Evolutionary conservation across 2,113 vertebrate species (phyloP), one percentile per base, ranked within the genome.

Genomic region (Melospiza georgiana): DNA sequence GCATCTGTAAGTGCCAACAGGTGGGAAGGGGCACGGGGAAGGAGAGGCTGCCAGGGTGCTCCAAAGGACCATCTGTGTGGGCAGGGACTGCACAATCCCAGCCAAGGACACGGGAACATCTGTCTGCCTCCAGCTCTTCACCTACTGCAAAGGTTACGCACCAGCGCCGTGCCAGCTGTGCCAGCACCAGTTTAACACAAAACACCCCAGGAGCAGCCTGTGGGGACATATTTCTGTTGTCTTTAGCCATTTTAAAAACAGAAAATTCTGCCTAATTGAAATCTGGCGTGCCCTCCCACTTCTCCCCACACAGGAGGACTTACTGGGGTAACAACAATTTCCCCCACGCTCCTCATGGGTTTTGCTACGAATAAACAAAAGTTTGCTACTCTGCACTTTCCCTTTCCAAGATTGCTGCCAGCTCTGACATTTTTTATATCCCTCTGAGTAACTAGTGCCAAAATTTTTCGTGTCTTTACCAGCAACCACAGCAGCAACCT

Each of bases 61-160:
- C 86, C 84, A 68, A 80, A 94, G 83, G 84, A 89, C 93, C 93
- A 92, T 94, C 95, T 96, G 95, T 55, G 84, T 6, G 2, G 52
- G 87, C 81, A 90, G 68, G 27, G 84, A 84, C 68, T 9, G 84
- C 79, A 33, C 35, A 20, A 39, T 72, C 66, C 13, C 81, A 71
- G 87, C 84, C 93, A 93, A 11, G 10, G 35, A 65, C 1, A 2
- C 25, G 6, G 30, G 25, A 96, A 96, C 94, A 96, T 94, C 93
- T 93, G 90, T 74, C 74, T 94, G 92, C 94, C 91, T 93, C n/a
- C 81, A 86, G 94, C 87, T 43, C 85, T 28, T 78, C 95, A 84
- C 93, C 94, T 82, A 9, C 13, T 9, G 87, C 84, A 94, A 94
- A 95, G 93, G 93, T 93, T 20, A 82, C 4, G 8, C 31, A 13